Evolutionary conservation across 2,888 invertebrate species (phyloP).

Genomic region (Bellardia pandia): DNA sequence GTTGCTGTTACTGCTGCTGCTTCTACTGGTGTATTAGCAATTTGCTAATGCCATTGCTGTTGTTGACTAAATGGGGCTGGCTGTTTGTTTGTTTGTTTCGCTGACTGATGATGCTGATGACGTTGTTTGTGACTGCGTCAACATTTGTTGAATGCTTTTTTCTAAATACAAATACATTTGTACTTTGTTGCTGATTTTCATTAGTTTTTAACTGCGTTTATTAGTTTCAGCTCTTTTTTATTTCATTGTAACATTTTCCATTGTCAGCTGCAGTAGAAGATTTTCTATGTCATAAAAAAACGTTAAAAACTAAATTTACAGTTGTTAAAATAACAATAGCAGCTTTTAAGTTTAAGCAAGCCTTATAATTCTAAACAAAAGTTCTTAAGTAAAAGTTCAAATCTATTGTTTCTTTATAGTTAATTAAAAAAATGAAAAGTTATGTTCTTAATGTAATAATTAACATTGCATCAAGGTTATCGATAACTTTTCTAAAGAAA

Average conservation of each 20-base stretch:
- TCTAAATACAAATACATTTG: neutral
- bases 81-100: too few relatives aligned
- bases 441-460: too few relatives aligned
- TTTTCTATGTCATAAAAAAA: neutral
- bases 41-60: conserved; percentile 1
- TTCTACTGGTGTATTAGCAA: too few relatives aligned
- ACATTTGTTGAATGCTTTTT: neutral
- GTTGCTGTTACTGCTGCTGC: neutral
- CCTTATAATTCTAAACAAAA: neutral
- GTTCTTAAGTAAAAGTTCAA: neutral
- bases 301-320: neutral
- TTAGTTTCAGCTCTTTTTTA: conserved; percentile 33
- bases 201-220: conserved; percentile 53
- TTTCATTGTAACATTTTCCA: conserved; percentile 40
- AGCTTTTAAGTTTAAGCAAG: neutral
- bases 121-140: neutral
- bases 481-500: too few relatives aligned
- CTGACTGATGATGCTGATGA: conserved; percentile 36
- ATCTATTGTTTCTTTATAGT: too few relatives aligned
- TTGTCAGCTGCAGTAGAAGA: conserved; percentile 34
- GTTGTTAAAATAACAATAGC: conserved; percentile 6
- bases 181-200: conserved; percentile 39
- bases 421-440: too few relatives aligned
- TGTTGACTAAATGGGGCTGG: neutral
- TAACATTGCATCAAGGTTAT: too few relatives aligned